phyloP scores from a whole-genome alignment of 2,113 vertebrate species.

The Centropus unirufus region DNA sequence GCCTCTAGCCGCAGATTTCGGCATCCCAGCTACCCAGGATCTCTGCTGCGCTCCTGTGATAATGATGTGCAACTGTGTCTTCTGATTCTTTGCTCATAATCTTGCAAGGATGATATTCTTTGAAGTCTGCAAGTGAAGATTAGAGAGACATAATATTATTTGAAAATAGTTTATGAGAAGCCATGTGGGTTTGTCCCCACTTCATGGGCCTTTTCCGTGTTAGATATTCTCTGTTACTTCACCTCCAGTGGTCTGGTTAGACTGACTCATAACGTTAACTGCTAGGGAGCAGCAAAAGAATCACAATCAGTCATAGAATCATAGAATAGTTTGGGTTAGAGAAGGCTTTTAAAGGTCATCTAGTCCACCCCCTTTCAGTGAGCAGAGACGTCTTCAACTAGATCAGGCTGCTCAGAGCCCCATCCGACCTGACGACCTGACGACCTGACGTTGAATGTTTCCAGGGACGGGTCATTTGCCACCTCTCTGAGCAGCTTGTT shows the following conservation, averaged over 20 bases:
- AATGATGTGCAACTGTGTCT: not conserved
- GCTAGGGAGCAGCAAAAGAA: not conserved
- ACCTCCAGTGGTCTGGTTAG: not conserved
- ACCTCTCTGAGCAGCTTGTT: too few species aligned
- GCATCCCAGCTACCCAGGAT: not conserved
- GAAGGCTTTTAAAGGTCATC: too few species aligned
- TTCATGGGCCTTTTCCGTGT: accelerated
- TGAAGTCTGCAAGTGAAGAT: not conserved
- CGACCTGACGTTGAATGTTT: too few species aligned
- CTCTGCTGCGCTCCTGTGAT: not conserved
- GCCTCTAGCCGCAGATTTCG: not conserved
- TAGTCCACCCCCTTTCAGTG: too few species aligned
- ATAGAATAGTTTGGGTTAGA: too few species aligned
- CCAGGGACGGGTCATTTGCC: too few species aligned
- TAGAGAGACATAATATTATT: not conserved
- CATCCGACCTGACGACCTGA: too few species aligned
- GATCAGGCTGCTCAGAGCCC: too few species aligned
- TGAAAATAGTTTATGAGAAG: not conserved
- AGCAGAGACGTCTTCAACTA: too few species aligned
- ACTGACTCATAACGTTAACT: not conserved
- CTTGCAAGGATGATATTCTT: not conserved
- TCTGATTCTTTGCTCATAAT: not conserved
- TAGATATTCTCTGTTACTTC: not conserved
- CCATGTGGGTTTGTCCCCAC: not conserved
- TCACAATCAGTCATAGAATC: too few species aligned